Evolutionary conservation across 2,113 vertebrate species (phyloP), one percentile per base, ranked within the genome.

Genomic region (Ahaetulla prasina): DNA sequence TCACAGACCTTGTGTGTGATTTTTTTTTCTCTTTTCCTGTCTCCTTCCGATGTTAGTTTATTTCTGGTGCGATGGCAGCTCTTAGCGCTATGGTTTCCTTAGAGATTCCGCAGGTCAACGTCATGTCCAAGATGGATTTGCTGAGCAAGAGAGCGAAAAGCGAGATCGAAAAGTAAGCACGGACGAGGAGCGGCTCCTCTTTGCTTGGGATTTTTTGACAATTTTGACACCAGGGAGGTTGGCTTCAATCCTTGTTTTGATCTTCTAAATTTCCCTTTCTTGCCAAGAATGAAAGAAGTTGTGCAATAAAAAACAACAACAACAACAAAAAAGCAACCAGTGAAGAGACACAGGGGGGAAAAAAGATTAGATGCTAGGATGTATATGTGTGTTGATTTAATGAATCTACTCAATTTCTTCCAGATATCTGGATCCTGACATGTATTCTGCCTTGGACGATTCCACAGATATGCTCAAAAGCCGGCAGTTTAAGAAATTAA

Each of bases 51-150:
- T 90, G 30, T 93, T 90, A 99, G 99, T 99, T 99, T 94, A 98
- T 99, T 94, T 99, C 99, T 55, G 99, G 99, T 91, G 98, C 99
- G 93, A 98, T 99, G 98, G 98, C 98, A 55, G 99, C 99, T 4
- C 97, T 99, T 86, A 99, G 99, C 92, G 98, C 99, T 45, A 99
- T 99, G 99, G 97, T 99, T 92, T 98, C 98, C 27, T 96, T 99
- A 92, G 99, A 99, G 97, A 99, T 99, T 92, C 98, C 99, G 30
- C 99, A 99, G 94, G 96, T 99, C 87, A 99, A 99, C 90, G 98
- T 99, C 96, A 99, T 99, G 99, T 99, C 99, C 16, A 99, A 99
- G 97, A 99, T 99, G 98, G 99, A 99, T 97, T 97, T 99, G 92
- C 98, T 99, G 27, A 99, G 96, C 96, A 98, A 99, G 87, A 99